phyloP scores from a whole-genome alignment of 2,888 invertebrate species.

The Drosophila engyochracea region DNA sequence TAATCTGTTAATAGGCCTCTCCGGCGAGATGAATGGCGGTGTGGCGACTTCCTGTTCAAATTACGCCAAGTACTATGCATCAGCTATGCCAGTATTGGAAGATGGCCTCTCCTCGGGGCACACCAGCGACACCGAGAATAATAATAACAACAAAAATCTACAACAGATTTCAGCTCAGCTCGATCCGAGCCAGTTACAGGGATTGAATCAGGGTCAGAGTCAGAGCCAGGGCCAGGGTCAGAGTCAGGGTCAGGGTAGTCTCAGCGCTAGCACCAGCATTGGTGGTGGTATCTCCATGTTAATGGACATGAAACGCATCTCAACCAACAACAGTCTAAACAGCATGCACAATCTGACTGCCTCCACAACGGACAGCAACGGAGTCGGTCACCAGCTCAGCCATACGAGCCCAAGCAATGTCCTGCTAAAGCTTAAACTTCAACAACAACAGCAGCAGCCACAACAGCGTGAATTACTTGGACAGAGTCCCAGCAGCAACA shows the following conservation, averaged over 20 bases:
- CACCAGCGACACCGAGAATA: constrained; percentile 96
- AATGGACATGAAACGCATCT: constrained; percentile 84
- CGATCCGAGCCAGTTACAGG: constrained; percentile 22
- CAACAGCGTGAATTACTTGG: constrained; percentile 79
- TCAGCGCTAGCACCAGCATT: constrained; percentile 63
- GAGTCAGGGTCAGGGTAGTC: constrained; percentile 42
- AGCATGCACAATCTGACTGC: constrained; percentile 78
- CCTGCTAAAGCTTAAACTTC: constrained; percentile 38
- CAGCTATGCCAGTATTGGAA: constrained; percentile 95
- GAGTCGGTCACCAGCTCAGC: constrained; percentile 51
- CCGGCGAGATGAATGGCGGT: constrained; percentile 86
- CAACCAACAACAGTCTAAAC: constrained; percentile 82
- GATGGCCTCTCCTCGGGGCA: constrained; percentile 98
- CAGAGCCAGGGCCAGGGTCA: constrained; percentile 18
- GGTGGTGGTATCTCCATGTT: constrained; percentile 83
- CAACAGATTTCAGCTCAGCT: constrained; percentile 38
- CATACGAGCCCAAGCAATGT: constrained; percentile 82
- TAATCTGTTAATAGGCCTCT: constrained; percentile 84
- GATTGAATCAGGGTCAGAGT: constrained; percentile 2
- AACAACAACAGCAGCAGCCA: constrained; percentile 36
- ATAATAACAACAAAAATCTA: constrained; percentile 72
- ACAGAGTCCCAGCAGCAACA: constrained; percentile 82
- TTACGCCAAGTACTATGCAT: constrained; percentile 89
- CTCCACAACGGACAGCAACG: constrained; percentile 70
- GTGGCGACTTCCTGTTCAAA: constrained; percentile 87